Percentiles rank a stretch among this genome's conserved stretches.
phyloP scores from a whole-genome alignment of 2,113 vertebrate species.

The Pogonocichla stellata region DNA sequence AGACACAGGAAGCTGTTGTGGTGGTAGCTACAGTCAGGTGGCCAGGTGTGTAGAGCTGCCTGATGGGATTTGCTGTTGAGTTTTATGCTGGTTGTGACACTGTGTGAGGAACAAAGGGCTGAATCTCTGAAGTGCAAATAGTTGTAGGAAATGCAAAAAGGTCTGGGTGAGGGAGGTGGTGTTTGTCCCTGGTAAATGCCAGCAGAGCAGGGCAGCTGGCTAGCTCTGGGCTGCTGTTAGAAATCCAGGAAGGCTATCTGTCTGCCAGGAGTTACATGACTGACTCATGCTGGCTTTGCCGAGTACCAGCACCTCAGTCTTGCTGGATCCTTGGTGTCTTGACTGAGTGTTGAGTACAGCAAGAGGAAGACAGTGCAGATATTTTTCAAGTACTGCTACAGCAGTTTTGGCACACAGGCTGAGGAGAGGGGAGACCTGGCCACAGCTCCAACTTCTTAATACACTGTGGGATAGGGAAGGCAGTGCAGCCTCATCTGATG shows the following conservation, averaged over 20 bases:
- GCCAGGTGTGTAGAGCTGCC: background rate
- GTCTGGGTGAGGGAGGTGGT: background rate
- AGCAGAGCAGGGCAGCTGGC: background rate
- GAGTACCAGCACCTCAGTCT: background rate
- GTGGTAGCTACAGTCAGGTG: background rate
- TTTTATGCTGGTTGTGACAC: background rate
- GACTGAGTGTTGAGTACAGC: background rate
- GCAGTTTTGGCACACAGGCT: background rate
- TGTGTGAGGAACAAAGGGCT: background rate
- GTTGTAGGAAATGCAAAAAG: conserved; percentile 1
- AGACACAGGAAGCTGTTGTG: background rate
- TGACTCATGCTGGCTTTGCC: background rate
- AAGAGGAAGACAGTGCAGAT: background rate
- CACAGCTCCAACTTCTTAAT: background rate
- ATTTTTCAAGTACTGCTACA: background rate
- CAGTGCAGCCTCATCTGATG: background rate
- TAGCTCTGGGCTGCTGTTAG: background rate
- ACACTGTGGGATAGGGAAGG: background rate
- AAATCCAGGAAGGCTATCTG: background rate
- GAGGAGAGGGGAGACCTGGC: background rate
- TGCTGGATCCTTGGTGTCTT: background rate
- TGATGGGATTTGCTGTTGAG: background rate
- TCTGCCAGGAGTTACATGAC: background rate
- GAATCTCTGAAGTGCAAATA: background rate
- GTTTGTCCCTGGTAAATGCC: background rate